A percentile compares a stretch with the other conserved stretches of the same genome.
phyloP scores from a whole-genome alignment of 1,140 invertebrate genomes.

The Dermatophagoides farinae region DNA sequence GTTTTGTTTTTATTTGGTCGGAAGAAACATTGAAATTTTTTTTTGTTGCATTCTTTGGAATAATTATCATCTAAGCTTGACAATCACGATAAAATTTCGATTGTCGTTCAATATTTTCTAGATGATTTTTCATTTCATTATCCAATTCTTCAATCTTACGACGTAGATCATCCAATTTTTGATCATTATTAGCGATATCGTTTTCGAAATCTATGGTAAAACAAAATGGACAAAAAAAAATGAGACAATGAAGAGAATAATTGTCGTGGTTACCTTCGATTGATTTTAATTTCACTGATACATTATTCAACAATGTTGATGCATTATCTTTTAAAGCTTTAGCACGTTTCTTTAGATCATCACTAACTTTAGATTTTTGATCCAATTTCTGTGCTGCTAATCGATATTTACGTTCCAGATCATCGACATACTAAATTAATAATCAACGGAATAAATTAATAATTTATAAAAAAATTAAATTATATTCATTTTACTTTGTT shows the following conservation, averaged over 20 bases:
- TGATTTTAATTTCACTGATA: constrained; percentile 47
- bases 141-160: constrained; percentile 28
- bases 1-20: too few species aligned
- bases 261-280: constrained; percentile 33
- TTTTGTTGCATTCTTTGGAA: too few species aligned
- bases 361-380: constrained; percentile 37
- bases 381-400: constrained; percentile 36
- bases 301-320: constrained; percentile 48
- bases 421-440: constrained; percentile 24
- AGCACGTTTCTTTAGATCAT: constrained; percentile 44
- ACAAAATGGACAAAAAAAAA: constrained; percentile 17
- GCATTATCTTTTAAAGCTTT: constrained; percentile 47
- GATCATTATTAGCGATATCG: constrained; percentile 30
- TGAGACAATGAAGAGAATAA: constrained; percentile 7
- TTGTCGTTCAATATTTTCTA: constrained; percentile 28
- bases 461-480: not conserved
- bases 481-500: constrained; percentile 24
- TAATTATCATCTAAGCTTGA: constrained; percentile 17
- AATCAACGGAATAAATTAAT: not conserved
- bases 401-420: constrained; percentile 37
- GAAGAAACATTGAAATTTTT: too few species aligned
- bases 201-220: constrained; percentile 30
- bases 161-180: constrained; percentile 25
- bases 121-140: constrained; percentile 28
- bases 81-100: constrained; percentile 31